A percentile compares a stretch with the other conserved stretches of the same genome.
phyloP scores from a whole-genome alignment of 2,888 invertebrate genomes.

The Leucozona laternaria region DNA sequence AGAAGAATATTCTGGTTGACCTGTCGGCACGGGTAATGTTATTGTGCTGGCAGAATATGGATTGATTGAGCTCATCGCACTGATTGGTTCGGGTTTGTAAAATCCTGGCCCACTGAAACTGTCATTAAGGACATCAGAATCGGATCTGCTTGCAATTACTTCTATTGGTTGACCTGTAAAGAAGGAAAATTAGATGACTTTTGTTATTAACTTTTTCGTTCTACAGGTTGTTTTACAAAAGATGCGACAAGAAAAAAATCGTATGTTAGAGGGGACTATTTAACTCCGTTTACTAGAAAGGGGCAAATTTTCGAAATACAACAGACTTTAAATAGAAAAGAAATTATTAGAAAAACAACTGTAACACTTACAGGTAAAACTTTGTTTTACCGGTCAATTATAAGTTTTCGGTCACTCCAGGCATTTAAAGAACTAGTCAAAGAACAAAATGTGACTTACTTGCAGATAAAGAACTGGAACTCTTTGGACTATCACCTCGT shows the following conservation, averaged over 20 bases:
- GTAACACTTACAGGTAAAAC: too few species aligned
- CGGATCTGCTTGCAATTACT: conserved; percentile 85
- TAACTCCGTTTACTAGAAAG: too few species aligned
- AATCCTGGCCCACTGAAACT: conserved; percentile 82
- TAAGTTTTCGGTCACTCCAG: too few species aligned
- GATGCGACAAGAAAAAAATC: too few species aligned
- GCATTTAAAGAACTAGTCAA: too few species aligned
- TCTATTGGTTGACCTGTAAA: conserved; percentile 85
- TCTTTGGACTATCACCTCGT: conserved; percentile 78
- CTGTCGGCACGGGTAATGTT: conserved; percentile 79
- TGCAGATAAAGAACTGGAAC: conserved; percentile 44
- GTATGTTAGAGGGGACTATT: too few species aligned
- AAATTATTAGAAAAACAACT: too few species aligned
- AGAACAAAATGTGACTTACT: conserved; percentile 37
- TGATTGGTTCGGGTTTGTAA: conserved; percentile 84
- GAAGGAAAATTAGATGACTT: not conserved
- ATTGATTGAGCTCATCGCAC: conserved; percentile 63
- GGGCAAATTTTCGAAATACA: too few species aligned
- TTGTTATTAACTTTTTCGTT: not conserved
- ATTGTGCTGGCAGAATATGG: conserved; percentile 77
- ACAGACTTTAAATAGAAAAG: too few species aligned
- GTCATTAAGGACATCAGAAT: conserved; percentile 84
- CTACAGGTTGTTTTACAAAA: too few species aligned
- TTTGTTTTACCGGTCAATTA: too few species aligned
- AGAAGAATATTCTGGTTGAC: conserved; percentile 78